Percentiles rank a stretch among this genome's conserved stretches.
phyloP scores from a whole-genome alignment of 2,888 invertebrate species.

The Andrena haemorrhoa region DNA sequence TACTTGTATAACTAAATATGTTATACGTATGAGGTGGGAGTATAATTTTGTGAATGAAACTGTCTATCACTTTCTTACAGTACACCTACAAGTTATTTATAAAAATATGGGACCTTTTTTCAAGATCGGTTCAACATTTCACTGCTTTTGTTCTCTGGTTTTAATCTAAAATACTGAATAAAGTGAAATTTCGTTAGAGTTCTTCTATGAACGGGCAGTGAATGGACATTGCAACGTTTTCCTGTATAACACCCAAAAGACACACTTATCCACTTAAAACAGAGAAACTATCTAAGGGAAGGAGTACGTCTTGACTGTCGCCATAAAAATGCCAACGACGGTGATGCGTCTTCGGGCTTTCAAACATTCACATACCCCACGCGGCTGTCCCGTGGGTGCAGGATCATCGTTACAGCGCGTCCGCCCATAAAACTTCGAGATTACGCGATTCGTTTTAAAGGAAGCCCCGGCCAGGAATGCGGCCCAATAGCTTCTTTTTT shows the following conservation, averaged over 20 bases:
- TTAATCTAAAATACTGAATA: no score
- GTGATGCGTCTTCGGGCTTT: neutral
- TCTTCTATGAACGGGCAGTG: neutral
- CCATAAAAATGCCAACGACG: conserved; percentile 21
- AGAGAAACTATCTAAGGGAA: conserved; percentile 3
- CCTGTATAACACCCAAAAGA: neutral
- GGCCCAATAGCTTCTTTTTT: conserved; percentile 25
- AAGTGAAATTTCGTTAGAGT: no score
- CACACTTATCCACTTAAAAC: neutral
- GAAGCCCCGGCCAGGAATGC: neutral
- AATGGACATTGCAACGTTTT: neutral
- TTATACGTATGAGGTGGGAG: no score
- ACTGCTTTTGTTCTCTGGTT: no score
- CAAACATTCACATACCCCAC: conserved; percentile 19
- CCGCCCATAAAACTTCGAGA: conserved; percentile 41
- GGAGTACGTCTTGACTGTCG: conserved; percentile 13
- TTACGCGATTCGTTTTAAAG: conserved; percentile 44
- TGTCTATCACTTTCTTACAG: no score
- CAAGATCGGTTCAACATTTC: no score
- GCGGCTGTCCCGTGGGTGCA: neutral
- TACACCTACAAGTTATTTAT: no score
- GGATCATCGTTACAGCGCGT: neutral
- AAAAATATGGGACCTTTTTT: no score
- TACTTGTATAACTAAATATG: no score
- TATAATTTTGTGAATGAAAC: no score